A percentile compares a stretch with the other conserved stretches of the same genome.
phyloP scores from a whole-genome alignment of 2,888 invertebrate genomes.

The Villa cingulata region DNA sequence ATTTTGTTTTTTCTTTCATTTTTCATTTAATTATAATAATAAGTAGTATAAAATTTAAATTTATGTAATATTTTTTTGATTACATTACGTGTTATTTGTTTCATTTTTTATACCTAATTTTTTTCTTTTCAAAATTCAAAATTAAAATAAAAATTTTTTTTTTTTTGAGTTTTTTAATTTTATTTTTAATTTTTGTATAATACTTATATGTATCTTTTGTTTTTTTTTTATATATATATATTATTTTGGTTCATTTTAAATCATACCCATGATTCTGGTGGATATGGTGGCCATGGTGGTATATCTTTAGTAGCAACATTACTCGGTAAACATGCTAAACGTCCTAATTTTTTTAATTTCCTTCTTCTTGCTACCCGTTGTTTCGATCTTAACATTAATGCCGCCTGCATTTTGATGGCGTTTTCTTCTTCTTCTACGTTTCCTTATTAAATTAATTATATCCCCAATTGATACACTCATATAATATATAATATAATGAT shows the following conservation, averaged over 20 bases:
- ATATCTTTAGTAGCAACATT: constrained; percentile 78
- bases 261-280: constrained; percentile 60
- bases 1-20: too few relatives aligned
- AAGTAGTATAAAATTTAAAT: too few relatives aligned
- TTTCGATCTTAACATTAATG: constrained; percentile 82
- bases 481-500: not conserved
- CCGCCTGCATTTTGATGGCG: constrained; percentile 68
- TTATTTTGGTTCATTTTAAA: constrained; percentile 11
- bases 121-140: too few relatives aligned
- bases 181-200: too few relatives aligned
- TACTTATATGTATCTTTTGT: too few relatives aligned
- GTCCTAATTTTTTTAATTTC: constrained; percentile 58
- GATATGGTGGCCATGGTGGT: constrained; percentile 77
- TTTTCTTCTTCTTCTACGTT: constrained; percentile 18
- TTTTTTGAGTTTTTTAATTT: too few relatives aligned
- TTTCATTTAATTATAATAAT: too few relatives aligned
- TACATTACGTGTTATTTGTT: too few relatives aligned
- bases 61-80: too few relatives aligned
- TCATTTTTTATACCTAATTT: too few relatives aligned
- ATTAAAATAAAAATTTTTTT: too few relatives aligned
- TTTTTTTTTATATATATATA: too few relatives aligned
- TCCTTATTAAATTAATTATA: constrained; percentile 22
- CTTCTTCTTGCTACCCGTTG: constrained; percentile 71
- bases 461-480: constrained; percentile 22
- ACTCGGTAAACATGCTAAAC: constrained; percentile 67